A percentile compares a stretch with the other conserved stretches of the same genome.
Conservation (phyloP, 2,888 invertebrate species). For the Neuroscelio doddi region DNA sequence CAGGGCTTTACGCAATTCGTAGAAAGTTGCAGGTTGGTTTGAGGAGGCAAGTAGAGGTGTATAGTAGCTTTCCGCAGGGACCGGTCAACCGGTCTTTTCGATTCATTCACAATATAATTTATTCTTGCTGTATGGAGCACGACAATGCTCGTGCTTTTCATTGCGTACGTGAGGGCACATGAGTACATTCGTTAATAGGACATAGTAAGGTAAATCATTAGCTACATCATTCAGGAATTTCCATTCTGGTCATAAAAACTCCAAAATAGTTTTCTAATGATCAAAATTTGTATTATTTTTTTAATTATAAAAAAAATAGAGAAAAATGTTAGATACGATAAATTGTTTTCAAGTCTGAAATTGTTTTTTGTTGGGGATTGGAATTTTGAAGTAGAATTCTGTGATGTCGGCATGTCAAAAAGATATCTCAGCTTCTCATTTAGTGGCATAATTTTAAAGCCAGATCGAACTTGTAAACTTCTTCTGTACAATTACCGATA, state of each 20-base stretch:
- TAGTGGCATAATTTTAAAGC: constrained; percentile 1
- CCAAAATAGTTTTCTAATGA: no score
- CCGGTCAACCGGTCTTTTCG: constrained; percentile 5
- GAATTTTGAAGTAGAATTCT: constrained; percentile 1
- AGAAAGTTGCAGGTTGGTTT: constrained; percentile 45
- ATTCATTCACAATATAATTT: constrained; percentile 36
- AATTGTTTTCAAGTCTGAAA: not conserved
- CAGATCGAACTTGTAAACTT: not conserved
- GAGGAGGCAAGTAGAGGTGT: constrained; percentile 2
- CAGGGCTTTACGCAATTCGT: constrained; percentile 49
- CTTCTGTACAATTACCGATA: constrained; percentile 33
- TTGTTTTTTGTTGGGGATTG: not conserved
- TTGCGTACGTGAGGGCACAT: not conserved
- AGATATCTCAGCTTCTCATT: constrained; percentile 4
- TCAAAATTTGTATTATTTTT: no score
- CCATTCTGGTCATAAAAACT: no score
- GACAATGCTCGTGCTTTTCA: constrained; percentile 23
- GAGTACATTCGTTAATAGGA: not conserved
- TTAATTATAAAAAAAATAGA: no score
- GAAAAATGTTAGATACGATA: no score
- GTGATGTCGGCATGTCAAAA: constrained; percentile 1
- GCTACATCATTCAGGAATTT: no score
- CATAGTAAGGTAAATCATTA: no score
- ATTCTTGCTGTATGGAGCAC: constrained; percentile 13
- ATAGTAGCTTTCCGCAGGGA: not conserved